Conservation (phyloP, 2,888 invertebrate genomes). For the Andrena hattorfiana region DNA sequence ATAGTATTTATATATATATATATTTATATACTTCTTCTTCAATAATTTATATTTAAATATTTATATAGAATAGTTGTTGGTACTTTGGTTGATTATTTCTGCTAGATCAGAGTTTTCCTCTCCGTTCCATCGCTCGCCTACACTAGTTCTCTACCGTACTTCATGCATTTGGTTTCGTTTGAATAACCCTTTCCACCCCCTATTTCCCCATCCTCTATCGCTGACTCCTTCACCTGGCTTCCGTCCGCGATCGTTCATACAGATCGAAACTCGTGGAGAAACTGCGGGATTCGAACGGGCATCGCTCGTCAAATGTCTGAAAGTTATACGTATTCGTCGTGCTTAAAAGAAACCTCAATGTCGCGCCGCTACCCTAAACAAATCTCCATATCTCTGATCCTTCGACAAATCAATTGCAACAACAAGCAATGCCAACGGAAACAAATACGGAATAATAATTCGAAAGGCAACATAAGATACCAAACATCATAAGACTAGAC, state of each 20-base stretch:
- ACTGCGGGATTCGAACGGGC: slow-evolving; percentile 62
- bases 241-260: slow-evolving; percentile 40
- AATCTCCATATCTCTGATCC: not conserved
- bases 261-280: slow-evolving; percentile 41
- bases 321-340: slow-evolving; percentile 60
- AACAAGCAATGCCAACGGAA: slow-evolving; percentile 45
- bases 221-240: slow-evolving; percentile 23
- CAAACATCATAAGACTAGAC: not conserved
- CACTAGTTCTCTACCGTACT: slow-evolving; percentile 51
- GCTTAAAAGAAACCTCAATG: slow-evolving; percentile 39
- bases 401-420: slow-evolving; percentile 6
- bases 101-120: slow-evolving; percentile 85
- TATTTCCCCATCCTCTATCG: slow-evolving; percentile 13
- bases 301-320: slow-evolving; percentile 75
- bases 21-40: slow-evolving; percentile 73
- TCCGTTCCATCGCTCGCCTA: slow-evolving; percentile 76
- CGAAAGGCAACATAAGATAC: slow-evolving; percentile 8
- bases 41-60: slow-evolving; percentile 70
- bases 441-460: slow-evolving; percentile 24
- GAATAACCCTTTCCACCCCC: slow-evolving; percentile 18
- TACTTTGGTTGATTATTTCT: slow-evolving; percentile 90
- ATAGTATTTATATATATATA: slow-evolving; percentile 79
- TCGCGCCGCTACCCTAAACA: slow-evolving; percentile 15
- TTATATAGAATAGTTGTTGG: slow-evolving; percentile 86
- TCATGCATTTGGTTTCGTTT: slow-evolving; percentile 54